Conservation (phyloP, 2,797 vertebrate genomes). For the Danio aesculapii region DNA sequence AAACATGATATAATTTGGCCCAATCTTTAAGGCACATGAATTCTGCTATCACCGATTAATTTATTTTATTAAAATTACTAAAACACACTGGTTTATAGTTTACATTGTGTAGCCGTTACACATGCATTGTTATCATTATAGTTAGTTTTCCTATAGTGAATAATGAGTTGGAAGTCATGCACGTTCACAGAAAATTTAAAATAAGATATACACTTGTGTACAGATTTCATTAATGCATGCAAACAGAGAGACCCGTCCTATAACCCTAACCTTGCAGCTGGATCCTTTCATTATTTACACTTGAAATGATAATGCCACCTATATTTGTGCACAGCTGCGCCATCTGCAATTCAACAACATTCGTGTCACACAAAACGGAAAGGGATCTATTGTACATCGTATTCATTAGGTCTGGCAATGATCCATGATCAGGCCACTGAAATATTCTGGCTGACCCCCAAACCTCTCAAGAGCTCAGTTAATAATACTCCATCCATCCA, state of each 20-base stretch:
- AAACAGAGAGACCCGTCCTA: slow-evolving; percentile 59
- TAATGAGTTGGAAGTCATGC: not conserved
- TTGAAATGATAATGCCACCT: slow-evolving; percentile 79
- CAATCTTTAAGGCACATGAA: not conserved
- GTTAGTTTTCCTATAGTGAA: not conserved
- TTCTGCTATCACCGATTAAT: too few species aligned
- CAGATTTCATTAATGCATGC: not conserved
- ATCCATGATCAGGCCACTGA: slow-evolving; percentile 26
- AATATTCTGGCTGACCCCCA: slow-evolving; percentile 38
- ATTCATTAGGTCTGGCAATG: slow-evolving; percentile 48
- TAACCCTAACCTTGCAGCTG: slow-evolving; percentile 75
- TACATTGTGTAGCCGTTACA: not conserved
- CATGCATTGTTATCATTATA: not conserved
- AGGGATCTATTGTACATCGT: slow-evolving; percentile 44
- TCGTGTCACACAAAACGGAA: slow-evolving; percentile 66
- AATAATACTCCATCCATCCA: slow-evolving; percentile 1
- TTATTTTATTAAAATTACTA: not conserved
- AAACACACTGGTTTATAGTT: not conserved
- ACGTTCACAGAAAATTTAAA: not conserved
- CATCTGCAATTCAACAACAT: slow-evolving; percentile 72
- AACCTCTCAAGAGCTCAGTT: slow-evolving; percentile 20
- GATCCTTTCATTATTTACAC: slow-evolving; percentile 78
- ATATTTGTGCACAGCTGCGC: slow-evolving; percentile 74
- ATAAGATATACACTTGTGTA: not conserved
- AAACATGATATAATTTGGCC: not conserved